phyloP scores from a whole-genome alignment of 2,113 vertebrate genomes.

The Irena cyanogastra region DNA sequence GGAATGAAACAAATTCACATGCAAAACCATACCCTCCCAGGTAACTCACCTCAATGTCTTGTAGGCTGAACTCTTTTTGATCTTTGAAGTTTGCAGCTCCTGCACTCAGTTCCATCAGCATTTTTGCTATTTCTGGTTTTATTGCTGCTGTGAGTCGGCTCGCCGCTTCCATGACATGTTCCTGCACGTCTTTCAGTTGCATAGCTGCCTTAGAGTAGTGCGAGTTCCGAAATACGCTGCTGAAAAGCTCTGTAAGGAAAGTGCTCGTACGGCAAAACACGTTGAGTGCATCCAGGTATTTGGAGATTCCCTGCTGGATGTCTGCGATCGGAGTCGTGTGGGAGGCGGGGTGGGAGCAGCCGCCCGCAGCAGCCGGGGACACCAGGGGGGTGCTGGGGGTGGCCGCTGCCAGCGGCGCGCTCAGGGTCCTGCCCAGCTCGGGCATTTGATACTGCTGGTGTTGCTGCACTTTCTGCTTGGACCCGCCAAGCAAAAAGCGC shows the following conservation, averaged over 20 bases:
- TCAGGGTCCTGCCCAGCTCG: slow-evolving; percentile 91
- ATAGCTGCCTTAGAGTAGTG: slow-evolving; percentile 98
- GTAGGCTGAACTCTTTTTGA: slow-evolving; percentile 97
- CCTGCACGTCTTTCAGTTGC: slow-evolving; percentile 99
- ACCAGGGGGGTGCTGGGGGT: slow-evolving; percentile 78
- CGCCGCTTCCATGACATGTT: slow-evolving; percentile 97
- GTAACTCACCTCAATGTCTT: slow-evolving; percentile 90
- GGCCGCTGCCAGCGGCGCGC: slow-evolving; percentile 82
- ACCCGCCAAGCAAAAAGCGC: slow-evolving; percentile 99
- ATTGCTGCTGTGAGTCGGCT: slow-evolving; percentile 96
- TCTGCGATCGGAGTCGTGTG: slow-evolving; percentile 90
- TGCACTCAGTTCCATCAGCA: slow-evolving; percentile 97
- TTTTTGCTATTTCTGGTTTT: slow-evolving; percentile 99
- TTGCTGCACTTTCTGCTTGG: slow-evolving; percentile 99
- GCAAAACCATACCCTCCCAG: background rate
- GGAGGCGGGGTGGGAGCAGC: slow-evolving; percentile 71
- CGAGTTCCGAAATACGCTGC: slow-evolving; percentile 94
- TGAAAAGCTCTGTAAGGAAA: slow-evolving; percentile 97
- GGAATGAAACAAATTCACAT: background rate
- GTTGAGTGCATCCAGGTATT: slow-evolving; percentile 96
- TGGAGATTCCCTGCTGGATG: slow-evolving; percentile 99
- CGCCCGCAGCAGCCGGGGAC: slow-evolving; percentile 76
- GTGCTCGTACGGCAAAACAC: slow-evolving; percentile 97
- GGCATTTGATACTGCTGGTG: slow-evolving; percentile 97
- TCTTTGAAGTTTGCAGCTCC: slow-evolving; percentile 96